These are phyloP conservation scores for Diorhabda elongata DNA, from an alignment of 1,140 invertebrate genomes.

Conservation along the genomic window DNA sequence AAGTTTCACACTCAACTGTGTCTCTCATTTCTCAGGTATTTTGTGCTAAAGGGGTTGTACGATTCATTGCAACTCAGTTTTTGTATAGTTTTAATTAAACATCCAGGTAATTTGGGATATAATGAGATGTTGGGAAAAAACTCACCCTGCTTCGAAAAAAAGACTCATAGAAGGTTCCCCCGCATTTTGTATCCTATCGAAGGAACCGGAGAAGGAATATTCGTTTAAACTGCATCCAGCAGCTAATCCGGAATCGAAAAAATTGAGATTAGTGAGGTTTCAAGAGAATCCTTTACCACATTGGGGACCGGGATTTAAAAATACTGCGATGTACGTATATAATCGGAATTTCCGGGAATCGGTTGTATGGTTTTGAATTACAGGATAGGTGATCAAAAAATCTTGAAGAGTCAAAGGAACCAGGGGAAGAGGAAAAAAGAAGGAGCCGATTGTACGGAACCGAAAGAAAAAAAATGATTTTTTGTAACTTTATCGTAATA, in stretches of 20 bases:
- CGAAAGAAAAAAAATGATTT: too few species aligned
- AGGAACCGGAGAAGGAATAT: slow-evolving; percentile 48
- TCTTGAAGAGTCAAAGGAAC: slow-evolving; percentile 56
- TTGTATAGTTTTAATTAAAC: too few species aligned
- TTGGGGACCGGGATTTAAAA: slow-evolving; percentile 85
- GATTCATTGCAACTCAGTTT: too few species aligned
- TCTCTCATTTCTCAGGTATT: too few species aligned
- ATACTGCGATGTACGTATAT: slow-evolving; percentile 60
- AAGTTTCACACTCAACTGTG: too few species aligned
- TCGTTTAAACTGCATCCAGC: slow-evolving; percentile 64
- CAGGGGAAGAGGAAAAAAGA: slow-evolving; percentile 53
- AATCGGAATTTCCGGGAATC: background rate
- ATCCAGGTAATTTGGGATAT: slow-evolving; percentile 82
- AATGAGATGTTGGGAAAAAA: slow-evolving; percentile 75
- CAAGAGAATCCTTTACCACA: slow-evolving; percentile 79
- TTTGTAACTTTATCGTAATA: too few species aligned
- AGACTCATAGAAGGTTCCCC: slow-evolving; percentile 55
- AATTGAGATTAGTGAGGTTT: slow-evolving; percentile 70
- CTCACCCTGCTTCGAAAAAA: slow-evolving; percentile 57
- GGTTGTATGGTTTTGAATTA: slow-evolving; percentile 23
- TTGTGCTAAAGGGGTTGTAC: too few species aligned
- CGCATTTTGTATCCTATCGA: slow-evolving; percentile 56
- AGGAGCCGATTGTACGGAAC: background rate
- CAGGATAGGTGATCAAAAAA: slow-evolving; percentile 57
- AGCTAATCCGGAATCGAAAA: slow-evolving; percentile 77